Evolutionary conservation across 2,888 invertebrate genomes (phyloP).

Genomic region (Rhingia rostrata): DNA sequence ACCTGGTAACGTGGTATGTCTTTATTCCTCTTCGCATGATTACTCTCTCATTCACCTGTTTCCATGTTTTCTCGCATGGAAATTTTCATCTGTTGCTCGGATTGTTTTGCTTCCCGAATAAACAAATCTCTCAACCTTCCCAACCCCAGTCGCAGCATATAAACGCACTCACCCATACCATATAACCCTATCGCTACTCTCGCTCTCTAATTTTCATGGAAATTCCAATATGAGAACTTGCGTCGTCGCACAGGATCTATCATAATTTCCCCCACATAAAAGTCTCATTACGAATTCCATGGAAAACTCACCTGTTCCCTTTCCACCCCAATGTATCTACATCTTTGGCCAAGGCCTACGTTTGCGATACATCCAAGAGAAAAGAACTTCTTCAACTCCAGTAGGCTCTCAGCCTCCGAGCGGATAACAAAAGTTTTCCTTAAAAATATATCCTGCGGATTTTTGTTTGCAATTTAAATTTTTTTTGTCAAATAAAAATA

Average conservation of each 20-base stretch:
- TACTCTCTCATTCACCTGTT: slow-evolving; percentile 57
- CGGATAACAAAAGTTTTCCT: slow-evolving; percentile 81
- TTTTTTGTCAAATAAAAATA: slow-evolving; percentile 4
- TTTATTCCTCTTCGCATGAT: background rate
- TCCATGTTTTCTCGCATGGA: slow-evolving; percentile 61
- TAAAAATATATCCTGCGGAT: slow-evolving; percentile 52
- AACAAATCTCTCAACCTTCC: slow-evolving; percentile 54
- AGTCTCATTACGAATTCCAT: slow-evolving; percentile 60
- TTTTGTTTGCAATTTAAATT: slow-evolving; percentile 41
- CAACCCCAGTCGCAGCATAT: background rate
- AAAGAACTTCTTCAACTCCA: slow-evolving; percentile 79
- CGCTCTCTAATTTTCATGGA: slow-evolving; percentile 41
- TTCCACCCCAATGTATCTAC: slow-evolving; percentile 66
- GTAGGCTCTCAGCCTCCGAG: slow-evolving; percentile 83
- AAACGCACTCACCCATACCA: background rate
- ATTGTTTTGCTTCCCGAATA: slow-evolving; percentile 69
- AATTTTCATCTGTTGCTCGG: slow-evolving; percentile 74
- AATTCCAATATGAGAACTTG: slow-evolving; percentile 62
- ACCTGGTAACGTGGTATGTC: slow-evolving; percentile 12
- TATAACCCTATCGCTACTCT: slow-evolving; percentile 3
- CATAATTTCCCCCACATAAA: background rate
- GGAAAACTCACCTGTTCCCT: slow-evolving; percentile 69
- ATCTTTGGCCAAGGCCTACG: slow-evolving; percentile 63
- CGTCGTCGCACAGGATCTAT: slow-evolving; percentile 48
- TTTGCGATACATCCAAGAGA: slow-evolving; percentile 70